phyloP scores from a whole-genome alignment of 2,797 vertebrate genomes.

The Xenops minutus region DNA sequence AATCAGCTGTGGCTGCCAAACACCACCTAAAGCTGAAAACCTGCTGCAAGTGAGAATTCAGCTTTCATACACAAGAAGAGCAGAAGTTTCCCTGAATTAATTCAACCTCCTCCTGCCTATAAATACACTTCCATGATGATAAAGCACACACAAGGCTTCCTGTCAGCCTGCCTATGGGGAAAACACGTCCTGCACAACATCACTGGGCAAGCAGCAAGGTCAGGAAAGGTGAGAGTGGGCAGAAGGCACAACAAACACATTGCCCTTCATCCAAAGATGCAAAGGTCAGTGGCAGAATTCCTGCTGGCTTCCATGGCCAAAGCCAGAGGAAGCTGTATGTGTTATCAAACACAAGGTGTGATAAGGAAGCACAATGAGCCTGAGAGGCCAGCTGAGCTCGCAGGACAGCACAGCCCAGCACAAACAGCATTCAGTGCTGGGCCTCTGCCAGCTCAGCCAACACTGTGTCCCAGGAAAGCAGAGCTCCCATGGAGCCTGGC shows the following conservation, averaged over 20 bases:
- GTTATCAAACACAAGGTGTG: background rate
- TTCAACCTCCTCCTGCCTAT: background rate
- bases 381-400: background rate
- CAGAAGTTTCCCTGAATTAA: background rate
- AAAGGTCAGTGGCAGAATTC: background rate
- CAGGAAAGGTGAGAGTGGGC: background rate
- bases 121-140: background rate
- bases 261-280: background rate
- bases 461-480: background rate
- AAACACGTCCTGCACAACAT: rapidly evolving
- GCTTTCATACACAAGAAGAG: background rate
- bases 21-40: background rate
- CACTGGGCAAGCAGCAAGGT: background rate
- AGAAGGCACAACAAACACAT: rapidly evolving
- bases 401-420: background rate
- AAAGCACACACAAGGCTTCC: background rate
- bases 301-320: rapidly evolving
- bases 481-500: background rate
- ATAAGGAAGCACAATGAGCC: background rate
- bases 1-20: background rate
- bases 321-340: background rate
- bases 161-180: background rate
- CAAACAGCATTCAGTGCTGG: background rate
- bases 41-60: background rate
- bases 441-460: background rate